Base-by-base conservation (phyloP, 2,888 invertebrate species). In the Dasypolia templi region DNA sequence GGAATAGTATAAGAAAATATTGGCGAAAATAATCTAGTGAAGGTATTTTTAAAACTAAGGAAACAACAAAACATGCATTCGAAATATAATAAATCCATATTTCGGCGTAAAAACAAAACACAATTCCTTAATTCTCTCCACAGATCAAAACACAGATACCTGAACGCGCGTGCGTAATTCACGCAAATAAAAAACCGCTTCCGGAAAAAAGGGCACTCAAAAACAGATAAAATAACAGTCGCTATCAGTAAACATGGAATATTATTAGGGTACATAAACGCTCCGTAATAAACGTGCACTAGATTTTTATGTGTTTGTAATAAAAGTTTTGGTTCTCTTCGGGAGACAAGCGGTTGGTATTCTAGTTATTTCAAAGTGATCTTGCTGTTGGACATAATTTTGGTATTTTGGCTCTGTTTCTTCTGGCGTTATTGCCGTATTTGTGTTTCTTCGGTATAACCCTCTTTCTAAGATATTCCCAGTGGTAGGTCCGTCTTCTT, bases 201-300 rank as follows among this genome's bases (percentile, higher is more conserved):
- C 86, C 87, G 88, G 87, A 88, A 89, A 70, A 68, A 44, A 61
- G 89, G 72, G 84, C 89, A 87, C 89, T 91, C 87, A 84, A 89
- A 90, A 89, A 89, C 82, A 89, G 89, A 91, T 92, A 93, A 91
- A 91, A 89, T 88, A 91, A 88, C 90, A 88, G 77, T 80, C 85
- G 92, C 88, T 93, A 93, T 93, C 94, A 91, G 91, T 91, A 93
- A 92, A 92, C 92, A 91, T 91, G 92, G 91, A 91, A 92, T 93
- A 93, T 93, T 93, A 94, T 93, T 92, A 92, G 86, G 89, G 86
- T 78, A 82, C 91, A 89, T 92, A 92, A 92, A 92, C 87, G 86
- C 81, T 87, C 74, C 81, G 90, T 90, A 90, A 90, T 92, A 91
- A 91, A 91, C 89, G 90, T 91, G 91, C 90, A 92, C 90, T 91